Base-by-base conservation (phyloP, 1,140 invertebrate genomes). In the Microvelia longipes region DNA sequence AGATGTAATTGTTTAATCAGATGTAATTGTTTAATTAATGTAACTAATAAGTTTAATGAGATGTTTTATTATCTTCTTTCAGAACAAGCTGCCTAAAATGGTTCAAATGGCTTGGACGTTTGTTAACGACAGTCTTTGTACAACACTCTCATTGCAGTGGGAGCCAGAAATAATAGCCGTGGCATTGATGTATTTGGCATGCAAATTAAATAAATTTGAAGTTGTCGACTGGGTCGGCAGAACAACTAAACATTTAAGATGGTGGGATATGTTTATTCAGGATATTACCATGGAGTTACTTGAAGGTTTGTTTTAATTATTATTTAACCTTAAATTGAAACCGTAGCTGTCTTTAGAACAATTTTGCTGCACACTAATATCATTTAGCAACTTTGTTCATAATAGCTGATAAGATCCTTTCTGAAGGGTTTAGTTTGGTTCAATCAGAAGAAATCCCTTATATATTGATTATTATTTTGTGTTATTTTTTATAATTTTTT, bases 71-170 rank as follows among this genome's bases (percentile, higher is more conserved):
- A n/a, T n/a, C n/a, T n/a, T n/a, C 5, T 50, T 50, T 50, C 5
- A 50, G 79, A 84, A 84, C 27, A 94, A 97, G 80, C 80, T 97
- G 68, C 90, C 96, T 76, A 96, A 96, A 81, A 93, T 98, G 89
- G 93, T 99, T 2, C 96, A 98, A 82, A 98, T 97, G 93, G 95
- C 96, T 1, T 99, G 97, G 97, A 98, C 95, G 27, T 99, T 99
- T 82, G 94, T 98, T 0, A 99, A 99, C 82, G 98, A 99, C 78
- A 95, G 93, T 80, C 83, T 98, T 67, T 98, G 94, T 77, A 99
- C 97, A 15, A 98, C 95, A 2, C 82, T 99, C 25, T 95, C 92
- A 74, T 83, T 99, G 1, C 95, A 98, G 81, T 99, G 96, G 96
- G 97, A 99, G 79, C 96, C 97, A 14, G 97, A 99, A 82, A 94